These are phyloP conservation scores for Chloromyia formosa DNA, from an alignment of 2,888 invertebrate genomes.

Conservation along the genomic window DNA sequence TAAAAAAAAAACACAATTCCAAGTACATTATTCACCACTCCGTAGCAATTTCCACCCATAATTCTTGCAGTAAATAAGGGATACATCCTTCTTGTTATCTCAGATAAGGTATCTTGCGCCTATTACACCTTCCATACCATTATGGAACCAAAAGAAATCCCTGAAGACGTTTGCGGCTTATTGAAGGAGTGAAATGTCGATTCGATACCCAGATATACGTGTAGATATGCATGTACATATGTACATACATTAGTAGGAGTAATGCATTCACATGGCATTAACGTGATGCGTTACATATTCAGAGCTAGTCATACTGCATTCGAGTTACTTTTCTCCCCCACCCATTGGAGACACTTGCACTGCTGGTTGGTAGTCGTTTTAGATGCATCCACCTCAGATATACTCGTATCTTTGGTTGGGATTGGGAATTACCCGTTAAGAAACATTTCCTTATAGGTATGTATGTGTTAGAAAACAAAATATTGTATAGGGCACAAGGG, in stretches of 20 bases:
- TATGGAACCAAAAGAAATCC: not conserved
- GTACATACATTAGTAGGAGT: constrained; percentile 1
- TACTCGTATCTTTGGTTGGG: constrained; percentile 6
- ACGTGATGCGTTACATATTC: too few species aligned
- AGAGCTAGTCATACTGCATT: not conserved
- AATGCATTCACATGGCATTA: not conserved
- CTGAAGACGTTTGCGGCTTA: constrained; percentile 14
- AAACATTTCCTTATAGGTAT: not conserved
- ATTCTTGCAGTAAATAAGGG: not conserved
- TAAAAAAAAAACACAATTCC: too few species aligned
- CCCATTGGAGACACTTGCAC: constrained; percentile 2
- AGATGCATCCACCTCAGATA: constrained; percentile 16
- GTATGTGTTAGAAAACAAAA: not conserved
- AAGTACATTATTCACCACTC: not conserved
- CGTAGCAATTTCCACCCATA: not conserved
- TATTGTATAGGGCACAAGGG: too few species aligned
- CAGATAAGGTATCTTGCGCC: not conserved
- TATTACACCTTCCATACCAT: not conserved
- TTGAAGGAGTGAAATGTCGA: not conserved
- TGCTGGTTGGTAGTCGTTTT: constrained; percentile 24
- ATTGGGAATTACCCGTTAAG: constrained; percentile 13
- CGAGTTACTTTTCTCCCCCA: constrained; percentile 1
- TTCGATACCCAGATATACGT: too few species aligned
- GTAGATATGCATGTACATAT: not conserved
- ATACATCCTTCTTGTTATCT: not conserved